phyloP scores from a whole-genome alignment of 2,888 invertebrate species.

The Hyalella azteca region DNA sequence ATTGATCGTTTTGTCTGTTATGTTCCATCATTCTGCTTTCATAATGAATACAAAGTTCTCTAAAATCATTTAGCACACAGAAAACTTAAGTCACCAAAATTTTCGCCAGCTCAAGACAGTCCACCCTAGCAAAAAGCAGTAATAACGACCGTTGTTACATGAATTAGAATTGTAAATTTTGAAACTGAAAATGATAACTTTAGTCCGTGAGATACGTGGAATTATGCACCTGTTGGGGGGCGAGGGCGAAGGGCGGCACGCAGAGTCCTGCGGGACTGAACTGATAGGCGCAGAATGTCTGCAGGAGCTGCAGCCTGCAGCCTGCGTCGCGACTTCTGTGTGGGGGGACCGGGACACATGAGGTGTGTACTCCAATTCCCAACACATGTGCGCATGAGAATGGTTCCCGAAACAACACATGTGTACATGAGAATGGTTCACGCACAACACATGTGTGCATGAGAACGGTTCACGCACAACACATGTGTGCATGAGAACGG shows the following conservation, averaged over 20 bases:
- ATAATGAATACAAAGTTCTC: not conserved
- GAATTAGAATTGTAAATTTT: not conserved
- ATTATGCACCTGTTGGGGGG: constrained; percentile 42
- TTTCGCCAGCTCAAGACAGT: not conserved
- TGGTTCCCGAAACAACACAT: too few relatives aligned
- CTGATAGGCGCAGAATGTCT: constrained; percentile 51
- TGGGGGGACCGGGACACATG: too few relatives aligned
- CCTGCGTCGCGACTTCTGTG: constrained; percentile 39
- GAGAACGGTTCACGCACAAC: too few relatives aligned
- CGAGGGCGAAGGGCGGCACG: constrained; percentile 48
- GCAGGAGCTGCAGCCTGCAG: constrained; percentile 46
- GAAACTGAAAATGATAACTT: not conserved
- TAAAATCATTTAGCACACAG: not conserved
- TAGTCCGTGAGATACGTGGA: not conserved
- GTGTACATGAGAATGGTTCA: too few relatives aligned
- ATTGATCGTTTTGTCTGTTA: not conserved
- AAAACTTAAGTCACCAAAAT: not conserved
- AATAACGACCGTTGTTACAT: not conserved
- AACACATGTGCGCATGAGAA: too few relatives aligned
- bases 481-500: too few relatives aligned
- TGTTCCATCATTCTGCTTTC: not conserved
- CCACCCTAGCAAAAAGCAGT: not conserved
- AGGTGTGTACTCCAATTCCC: too few relatives aligned
- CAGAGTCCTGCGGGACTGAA: constrained; percentile 49
- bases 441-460: too few relatives aligned